A percentile compares a stretch with the other conserved stretches of the same genome.
These are phyloP conservation scores for Xestia ashworthii DNA, from an alignment of 2,888 invertebrate genomes.

Conservation along the genomic window DNA sequence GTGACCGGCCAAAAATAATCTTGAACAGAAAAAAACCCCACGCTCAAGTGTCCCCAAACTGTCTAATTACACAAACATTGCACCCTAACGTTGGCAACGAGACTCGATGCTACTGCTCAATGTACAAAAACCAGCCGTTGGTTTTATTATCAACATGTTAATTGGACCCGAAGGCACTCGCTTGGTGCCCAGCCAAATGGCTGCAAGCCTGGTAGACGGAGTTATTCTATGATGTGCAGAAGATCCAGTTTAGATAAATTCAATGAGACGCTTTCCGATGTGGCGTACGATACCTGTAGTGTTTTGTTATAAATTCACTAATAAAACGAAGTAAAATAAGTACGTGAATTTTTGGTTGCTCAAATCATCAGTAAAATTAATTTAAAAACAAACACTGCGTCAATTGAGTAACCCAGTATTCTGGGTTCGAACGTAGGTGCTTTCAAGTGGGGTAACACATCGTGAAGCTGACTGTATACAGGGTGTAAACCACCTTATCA, in stretches of 20 bases:
- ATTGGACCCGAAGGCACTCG: slow-evolving; percentile 81
- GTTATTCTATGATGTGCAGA: slow-evolving; percentile 68
- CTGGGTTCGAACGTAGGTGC: too few species aligned
- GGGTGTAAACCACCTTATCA: too few species aligned
- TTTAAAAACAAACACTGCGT: neutral
- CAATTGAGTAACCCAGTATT: too few species aligned
- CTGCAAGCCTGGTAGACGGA: slow-evolving; percentile 67
- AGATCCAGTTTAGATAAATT: slow-evolving; percentile 43
- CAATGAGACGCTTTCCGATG: slow-evolving; percentile 3
- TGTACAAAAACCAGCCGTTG: slow-evolving; percentile 69
- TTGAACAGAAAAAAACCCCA: slow-evolving; percentile 4
- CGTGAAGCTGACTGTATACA: too few species aligned
- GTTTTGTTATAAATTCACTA: neutral
- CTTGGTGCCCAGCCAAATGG: slow-evolving; percentile 86
- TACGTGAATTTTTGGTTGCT: neutral
- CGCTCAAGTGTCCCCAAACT: slow-evolving; percentile 39
- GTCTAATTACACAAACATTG: slow-evolving; percentile 63
- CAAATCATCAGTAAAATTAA: neutral
- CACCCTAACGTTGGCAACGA: slow-evolving; percentile 65
- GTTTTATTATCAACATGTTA: slow-evolving; percentile 86
- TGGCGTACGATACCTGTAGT: neutral
- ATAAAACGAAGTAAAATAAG: neutral
- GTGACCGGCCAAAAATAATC: slow-evolving; percentile 20
- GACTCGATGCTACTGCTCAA: slow-evolving; percentile 55
- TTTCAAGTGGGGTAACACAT: too few species aligned